Percentiles rank a stretch among this genome's conserved stretches.
Evolutionary conservation across 2,113 vertebrate species (phyloP).

Genomic region (Gyps fulvus): DNA sequence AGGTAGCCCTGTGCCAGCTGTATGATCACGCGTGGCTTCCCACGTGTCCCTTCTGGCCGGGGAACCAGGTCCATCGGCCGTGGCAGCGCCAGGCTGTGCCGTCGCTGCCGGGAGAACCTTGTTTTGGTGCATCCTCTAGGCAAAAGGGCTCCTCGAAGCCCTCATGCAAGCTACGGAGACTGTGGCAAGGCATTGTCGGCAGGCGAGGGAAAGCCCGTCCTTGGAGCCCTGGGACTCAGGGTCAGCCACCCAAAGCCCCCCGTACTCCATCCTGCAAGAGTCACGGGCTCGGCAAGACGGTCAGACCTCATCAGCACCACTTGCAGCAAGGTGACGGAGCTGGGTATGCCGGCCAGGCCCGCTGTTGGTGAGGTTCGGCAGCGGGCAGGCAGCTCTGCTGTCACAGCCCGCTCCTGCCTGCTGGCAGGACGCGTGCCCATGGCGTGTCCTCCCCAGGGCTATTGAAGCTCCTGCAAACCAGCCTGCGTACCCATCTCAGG

Average conservation of each 20-base stretch:
- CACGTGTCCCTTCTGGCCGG: background rate
- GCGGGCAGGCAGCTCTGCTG: background rate
- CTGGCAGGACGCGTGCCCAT: background rate
- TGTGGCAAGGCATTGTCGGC: background rate
- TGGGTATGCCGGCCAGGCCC: background rate
- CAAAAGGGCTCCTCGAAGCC: background rate
- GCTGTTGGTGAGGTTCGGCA: background rate
- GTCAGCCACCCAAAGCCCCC: background rate
- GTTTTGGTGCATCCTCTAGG: background rate
- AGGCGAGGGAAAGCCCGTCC: background rate
- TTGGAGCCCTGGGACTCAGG: background rate
- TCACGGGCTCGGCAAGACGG: no score
- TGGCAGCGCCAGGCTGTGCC: background rate
- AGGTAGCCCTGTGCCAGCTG: background rate
- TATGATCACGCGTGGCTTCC: background rate
- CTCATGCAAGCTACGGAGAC: background rate
- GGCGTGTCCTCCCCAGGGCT: background rate
- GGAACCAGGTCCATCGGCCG: background rate
- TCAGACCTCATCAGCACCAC: background rate
- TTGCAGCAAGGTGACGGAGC: background rate
- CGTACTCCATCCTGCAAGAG: background rate
- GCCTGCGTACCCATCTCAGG: background rate
- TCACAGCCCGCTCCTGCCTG: background rate
- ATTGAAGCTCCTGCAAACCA: background rate
- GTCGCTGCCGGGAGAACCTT: fast-evolving